Base-by-base conservation (phyloP, 2,888 invertebrate genomes). In the Dynastes hyllus region DNA sequence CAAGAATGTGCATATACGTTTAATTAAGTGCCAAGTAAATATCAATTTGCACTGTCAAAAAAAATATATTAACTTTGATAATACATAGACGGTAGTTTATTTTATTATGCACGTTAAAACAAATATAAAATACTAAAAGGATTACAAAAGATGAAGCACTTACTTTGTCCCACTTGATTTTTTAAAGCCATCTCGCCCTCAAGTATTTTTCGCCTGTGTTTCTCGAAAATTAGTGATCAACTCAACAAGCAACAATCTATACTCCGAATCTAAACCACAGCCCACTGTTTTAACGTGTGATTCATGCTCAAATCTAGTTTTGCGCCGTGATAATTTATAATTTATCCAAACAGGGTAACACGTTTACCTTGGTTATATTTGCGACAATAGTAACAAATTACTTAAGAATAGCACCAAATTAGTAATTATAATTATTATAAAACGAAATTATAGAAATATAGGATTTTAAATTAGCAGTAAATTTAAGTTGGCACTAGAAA, bases 101-200 rank as follows among this genome's bases (percentile, higher is more conserved):
- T 66, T 61, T 32, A 76, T 61, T 73, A 11, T 27, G 2, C 29
- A 11, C 45, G 45, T 37, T 55, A 22, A 22, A 50, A n/a, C 32
- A 13, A 6, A 27, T 29, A 16, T 51, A 13, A 69, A 69, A 27
- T 29, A 13, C 13, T 2, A 5, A 69, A 45, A 51, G 29, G 13
- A 40, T 45, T 73, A 61, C 37, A 27, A 70, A 77, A 61, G 32
- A 11, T 13, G 22, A 45, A 50, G 50, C 87, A 95, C 95, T 95
- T 90, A 96, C 96, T 96, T 91, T 94, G 95, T 83, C 96, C 96
- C 87, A 96, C 96, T 89, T 94, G 93, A 88, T 93, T 93, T 92
- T 96, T 96, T 87, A 96, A 92, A 91, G 96, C 95, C 96, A 96
- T 96, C 61, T 11, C 67, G 58, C 27, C 29, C 27, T 61, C n/a